Conservation (phyloP, 2,888 invertebrate species). For the Polymixis lichenea region DNA sequence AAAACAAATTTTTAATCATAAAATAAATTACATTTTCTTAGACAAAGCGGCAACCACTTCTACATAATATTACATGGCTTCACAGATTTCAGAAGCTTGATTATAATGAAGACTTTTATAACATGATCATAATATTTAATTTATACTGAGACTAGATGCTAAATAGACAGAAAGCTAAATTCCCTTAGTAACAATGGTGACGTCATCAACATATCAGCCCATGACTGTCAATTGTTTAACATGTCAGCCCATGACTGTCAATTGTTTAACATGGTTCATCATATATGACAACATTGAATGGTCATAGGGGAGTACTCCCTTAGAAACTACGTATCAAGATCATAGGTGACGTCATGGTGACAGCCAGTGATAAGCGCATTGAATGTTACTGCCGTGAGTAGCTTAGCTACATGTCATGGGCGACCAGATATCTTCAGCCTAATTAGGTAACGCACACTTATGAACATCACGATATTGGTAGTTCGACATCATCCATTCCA, state of each 20-base stretch:
- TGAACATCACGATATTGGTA: background rate
- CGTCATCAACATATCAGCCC: conserved; percentile 10
- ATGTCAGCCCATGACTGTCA: no score
- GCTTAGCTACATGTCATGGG: background rate
- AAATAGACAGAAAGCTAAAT: conserved; percentile 1
- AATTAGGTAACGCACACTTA: background rate
- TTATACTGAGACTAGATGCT: background rate
- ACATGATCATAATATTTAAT: background rate
- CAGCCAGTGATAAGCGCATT: conserved; percentile 18
- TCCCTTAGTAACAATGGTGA: conserved; percentile 3
- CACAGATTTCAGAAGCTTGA: background rate
- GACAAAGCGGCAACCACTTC: background rate
- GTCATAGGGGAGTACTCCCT: background rate
- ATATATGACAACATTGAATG: conserved; percentile 18
- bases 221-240: conserved; percentile 20
- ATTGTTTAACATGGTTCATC: background rate
- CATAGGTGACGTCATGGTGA: conserved; percentile 5
- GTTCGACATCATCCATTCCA: background rate
- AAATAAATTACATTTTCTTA: conserved; percentile 5
- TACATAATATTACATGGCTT: background rate
- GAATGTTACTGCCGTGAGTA: background rate
- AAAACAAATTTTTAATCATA: background rate
- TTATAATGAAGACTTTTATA: conserved; percentile 1
- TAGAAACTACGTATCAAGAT: conserved; percentile 36
- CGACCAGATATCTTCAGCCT: background rate